Conservation (phyloP, 1,140 invertebrate species). For the Drosophila persimilis region DNA sequence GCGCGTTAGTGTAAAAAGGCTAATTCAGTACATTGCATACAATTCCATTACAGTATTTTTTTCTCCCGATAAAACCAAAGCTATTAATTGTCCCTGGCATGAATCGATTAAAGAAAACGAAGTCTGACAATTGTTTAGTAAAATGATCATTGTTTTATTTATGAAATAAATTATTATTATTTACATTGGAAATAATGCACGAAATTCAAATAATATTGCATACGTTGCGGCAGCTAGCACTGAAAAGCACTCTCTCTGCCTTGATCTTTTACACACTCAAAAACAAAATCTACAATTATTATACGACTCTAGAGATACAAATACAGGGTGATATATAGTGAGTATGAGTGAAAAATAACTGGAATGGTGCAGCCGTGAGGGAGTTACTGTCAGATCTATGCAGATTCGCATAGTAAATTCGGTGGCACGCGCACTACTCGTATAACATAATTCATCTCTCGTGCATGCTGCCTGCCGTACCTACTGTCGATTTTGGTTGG, state of each 20-base stretch:
- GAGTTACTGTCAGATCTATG: background rate
- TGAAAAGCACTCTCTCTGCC: constrained; percentile 16
- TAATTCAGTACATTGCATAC: too few relatives aligned
- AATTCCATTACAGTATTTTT: too few relatives aligned
- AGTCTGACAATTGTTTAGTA: constrained; percentile 29
- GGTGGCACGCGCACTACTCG: constrained; percentile 58
- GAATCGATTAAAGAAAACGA: background rate
- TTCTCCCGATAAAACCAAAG: too few relatives aligned
- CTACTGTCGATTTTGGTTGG: constrained; percentile 13
- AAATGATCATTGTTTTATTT: constrained; percentile 74
- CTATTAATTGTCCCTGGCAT: too few relatives aligned
- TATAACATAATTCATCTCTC: constrained; percentile 48
- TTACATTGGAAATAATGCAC: constrained; percentile 79
- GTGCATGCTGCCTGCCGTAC: constrained; percentile 16
- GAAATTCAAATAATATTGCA: constrained; percentile 78
- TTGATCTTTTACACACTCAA: constrained; percentile 42
- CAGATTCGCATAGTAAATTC: constrained; percentile 9
- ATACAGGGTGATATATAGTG: constrained; percentile 25
- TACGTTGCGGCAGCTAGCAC: constrained; percentile 51
- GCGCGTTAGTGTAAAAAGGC: too few relatives aligned
- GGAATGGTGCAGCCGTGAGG: constrained; percentile 21
- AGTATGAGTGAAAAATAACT: constrained; percentile 23
- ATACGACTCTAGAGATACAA: constrained; percentile 40
- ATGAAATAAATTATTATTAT: constrained; percentile 81
- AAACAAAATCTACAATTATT: constrained; percentile 64